A percentile compares a stretch with the other conserved stretches of the same genome.
Conservation (phyloP, 2,888 invertebrate species). For the Apotomis betuletana region DNA sequence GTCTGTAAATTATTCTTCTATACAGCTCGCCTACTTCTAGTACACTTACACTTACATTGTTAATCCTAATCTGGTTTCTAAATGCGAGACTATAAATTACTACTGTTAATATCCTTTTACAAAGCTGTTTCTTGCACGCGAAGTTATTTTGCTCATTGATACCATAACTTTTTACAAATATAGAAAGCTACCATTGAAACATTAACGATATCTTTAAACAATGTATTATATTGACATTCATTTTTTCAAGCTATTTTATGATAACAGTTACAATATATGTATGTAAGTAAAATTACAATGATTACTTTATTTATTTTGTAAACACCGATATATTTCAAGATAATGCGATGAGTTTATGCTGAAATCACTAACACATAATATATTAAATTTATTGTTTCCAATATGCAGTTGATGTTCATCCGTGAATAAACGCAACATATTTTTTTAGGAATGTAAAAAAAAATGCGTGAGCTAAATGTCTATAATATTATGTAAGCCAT, state of each 20-base stretch:
- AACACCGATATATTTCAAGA: constrained; percentile 13
- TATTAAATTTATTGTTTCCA: not conserved
- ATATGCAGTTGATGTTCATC: not conserved
- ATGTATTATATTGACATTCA: constrained; percentile 37
- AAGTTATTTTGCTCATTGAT: constrained; percentile 7
- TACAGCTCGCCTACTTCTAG: constrained; percentile 55
- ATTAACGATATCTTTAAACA: constrained; percentile 23
- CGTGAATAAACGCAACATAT: constrained; percentile 1
- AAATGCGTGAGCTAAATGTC: constrained; percentile 20
- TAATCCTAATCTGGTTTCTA: constrained; percentile 22
- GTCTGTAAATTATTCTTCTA: constrained; percentile 75
- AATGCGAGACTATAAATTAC: constrained; percentile 43
- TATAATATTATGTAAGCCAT: not conserved
- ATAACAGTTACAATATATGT: constrained; percentile 5
- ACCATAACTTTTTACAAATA: constrained; percentile 59
- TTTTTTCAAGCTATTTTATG: constrained; percentile 30
- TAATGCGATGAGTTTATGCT: not conserved
- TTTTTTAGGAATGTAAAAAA: constrained; percentile 31
- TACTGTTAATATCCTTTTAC: constrained; percentile 39
- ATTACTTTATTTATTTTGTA: constrained; percentile 18
- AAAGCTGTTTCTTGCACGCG: constrained; percentile 44
- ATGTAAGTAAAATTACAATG: constrained; percentile 16
- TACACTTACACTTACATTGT: constrained; percentile 71
- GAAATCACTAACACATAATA: too few relatives aligned
- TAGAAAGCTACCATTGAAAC: constrained; percentile 62